Base-by-base conservation (phyloP, 1,140 invertebrate genomes). In the Frieseomelitta varia region DNA sequence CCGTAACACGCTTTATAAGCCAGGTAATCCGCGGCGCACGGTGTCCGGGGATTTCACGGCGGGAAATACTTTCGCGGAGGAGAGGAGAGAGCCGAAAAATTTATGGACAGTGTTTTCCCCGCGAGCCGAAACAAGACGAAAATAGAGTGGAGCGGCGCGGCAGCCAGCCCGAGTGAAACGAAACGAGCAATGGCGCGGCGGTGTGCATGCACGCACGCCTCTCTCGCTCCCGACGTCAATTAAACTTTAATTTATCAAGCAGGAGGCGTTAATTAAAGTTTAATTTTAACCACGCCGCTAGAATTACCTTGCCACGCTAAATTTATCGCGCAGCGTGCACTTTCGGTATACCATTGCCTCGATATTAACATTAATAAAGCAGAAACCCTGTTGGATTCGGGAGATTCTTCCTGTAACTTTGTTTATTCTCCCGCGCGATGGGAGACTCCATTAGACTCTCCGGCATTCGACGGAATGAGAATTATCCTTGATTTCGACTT, bases 191-290 rank as follows among this genome's bases (percentile, higher is more conserved):
- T 72, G 79, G 63, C 51, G 10, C 67, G 79, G 63, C 51, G 10
- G 19, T 61, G n/a, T 61, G 24, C 58, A n/a, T 65, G 65, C 56
- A 47, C 69, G 55, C 67, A 67, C 51, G 53, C 71, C 21, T 72
- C 53, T 51, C 15, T 73, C 65, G n/a, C 53, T 83, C 68, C 74
- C 71, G 51, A n/a, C 78, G 74, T 84, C 86, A 89, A 90, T 90
- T 90, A 89, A 90, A 90, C 81, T 89, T 90, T 90, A 89, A 90
- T 90, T 90, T 87, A 90, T 85, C 88, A 87, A 87, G 81, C 83
- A 81, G 27, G 78, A 85, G 82, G 76, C 87, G 88, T 91, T 91
- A 90, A 91, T 91, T 91, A 91, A 91, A 91, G 84, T 91, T 91
- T 90, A 91, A 91, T 91, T 91, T 89, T 89, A 83, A 83, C 79